Evolutionary conservation across 2,113 vertebrate species (phyloP).

Genomic region (Menura novaehollandiae): DNA sequence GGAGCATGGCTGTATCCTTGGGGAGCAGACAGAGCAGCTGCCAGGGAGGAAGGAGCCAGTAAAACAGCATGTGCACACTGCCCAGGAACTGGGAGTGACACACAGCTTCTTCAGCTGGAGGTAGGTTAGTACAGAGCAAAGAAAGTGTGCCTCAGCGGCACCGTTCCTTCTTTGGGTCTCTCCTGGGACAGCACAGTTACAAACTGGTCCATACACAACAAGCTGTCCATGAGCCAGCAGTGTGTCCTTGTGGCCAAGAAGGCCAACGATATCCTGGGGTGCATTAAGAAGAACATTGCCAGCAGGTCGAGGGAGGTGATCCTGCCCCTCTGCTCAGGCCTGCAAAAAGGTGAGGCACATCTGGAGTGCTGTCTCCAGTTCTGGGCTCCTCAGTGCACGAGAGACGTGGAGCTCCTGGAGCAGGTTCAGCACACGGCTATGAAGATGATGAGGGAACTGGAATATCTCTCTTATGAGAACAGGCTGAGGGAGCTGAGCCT

Average conservation of each 20-base stretch:
- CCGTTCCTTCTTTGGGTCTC: neutral
- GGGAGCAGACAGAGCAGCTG: neutral
- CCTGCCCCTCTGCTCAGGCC: neutral
- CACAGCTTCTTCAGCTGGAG: neutral
- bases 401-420: neutral
- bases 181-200: neutral
- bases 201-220: neutral
- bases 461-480: neutral
- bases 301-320: neutral
- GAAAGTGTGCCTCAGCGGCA: neutral
- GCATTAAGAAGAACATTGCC: neutral
- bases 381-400: neutral
- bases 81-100: neutral
- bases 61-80: neutral
- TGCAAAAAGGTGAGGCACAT: neutral
- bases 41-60: neutral
- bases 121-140: neutral
- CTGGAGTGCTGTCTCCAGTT: neutral
- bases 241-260: neutral
- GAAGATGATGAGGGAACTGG: neutral
- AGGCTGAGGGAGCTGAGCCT: neutral
- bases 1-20: rapidly evolving
- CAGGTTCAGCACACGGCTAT: neutral
- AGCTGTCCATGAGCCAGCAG: neutral
- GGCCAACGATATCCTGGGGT: neutral